Evolutionary conservation across 2,113 vertebrate genomes (phyloP).

Genomic region (Eurypyga helias): DNA sequence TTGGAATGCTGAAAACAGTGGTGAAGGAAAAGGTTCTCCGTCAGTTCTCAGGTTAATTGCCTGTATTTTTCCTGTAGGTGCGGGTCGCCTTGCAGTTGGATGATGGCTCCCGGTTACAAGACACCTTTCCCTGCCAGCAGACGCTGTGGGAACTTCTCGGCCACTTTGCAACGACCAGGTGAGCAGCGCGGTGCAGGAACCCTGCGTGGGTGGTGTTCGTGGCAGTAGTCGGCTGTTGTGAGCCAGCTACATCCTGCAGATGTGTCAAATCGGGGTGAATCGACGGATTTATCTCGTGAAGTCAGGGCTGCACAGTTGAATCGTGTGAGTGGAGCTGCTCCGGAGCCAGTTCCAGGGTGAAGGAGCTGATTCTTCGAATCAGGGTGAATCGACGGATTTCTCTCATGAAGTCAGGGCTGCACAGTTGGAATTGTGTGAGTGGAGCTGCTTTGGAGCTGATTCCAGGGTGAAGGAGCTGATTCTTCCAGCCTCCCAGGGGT

Average conservation of each 20-base stretch:
- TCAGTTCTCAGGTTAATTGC: not conserved
- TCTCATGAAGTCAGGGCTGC: not conserved
- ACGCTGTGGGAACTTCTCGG: slow-evolving; percentile 91
- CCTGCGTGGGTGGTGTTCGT: not conserved
- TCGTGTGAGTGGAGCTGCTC: not conserved
- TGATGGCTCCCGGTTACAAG: slow-evolving; percentile 88
- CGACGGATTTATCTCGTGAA: not conserved
- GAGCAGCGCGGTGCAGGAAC: slow-evolving; percentile 5
- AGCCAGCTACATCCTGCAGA: not conserved
- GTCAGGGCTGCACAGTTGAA: not conserved
- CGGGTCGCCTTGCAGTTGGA: slow-evolving; percentile 90
- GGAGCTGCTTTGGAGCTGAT: not conserved
- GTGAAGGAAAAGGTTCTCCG: not conserved
- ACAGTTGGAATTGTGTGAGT: not conserved
- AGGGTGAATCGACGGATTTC: too few relatives aligned
- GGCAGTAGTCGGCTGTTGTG: not conserved
- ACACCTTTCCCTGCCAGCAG: slow-evolving; percentile 83
- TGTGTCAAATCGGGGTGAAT: not conserved
- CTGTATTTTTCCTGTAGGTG: slow-evolving; percentile 73
- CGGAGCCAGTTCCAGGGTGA: not conserved
- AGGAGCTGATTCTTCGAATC: not conserved
- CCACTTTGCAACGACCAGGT: slow-evolving; percentile 89
- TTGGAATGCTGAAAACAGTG: not conserved
- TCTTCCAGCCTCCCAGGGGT: not conserved
- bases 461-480: not conserved